Conservation (phyloP, 2,888 invertebrate genomes). For the Lithophane leautieri region DNA sequence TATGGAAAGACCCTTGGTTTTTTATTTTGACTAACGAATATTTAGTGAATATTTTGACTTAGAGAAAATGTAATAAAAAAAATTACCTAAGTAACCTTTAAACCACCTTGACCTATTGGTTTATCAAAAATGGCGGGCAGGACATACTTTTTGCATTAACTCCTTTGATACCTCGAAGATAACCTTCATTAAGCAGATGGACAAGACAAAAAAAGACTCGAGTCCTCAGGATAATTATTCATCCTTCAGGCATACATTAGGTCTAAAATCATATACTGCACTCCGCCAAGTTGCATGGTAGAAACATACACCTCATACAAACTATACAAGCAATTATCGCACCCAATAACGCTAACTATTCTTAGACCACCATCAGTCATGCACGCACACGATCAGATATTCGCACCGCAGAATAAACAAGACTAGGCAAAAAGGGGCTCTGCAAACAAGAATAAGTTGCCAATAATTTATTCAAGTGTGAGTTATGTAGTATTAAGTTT, state of each 20-base stretch:
- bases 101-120: not conserved
- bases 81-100: not conserved
- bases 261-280: conserved; percentile 36
- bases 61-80: not conserved
- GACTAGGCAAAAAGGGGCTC: conserved; percentile 79
- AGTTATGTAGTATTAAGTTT: conserved; percentile 87
- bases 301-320: conserved; percentile 40
- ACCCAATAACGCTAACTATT: conserved; percentile 58
- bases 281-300: conserved; percentile 1
- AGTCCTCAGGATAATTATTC: not conserved
- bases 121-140: not conserved
- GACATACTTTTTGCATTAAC: not conserved
- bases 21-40: not conserved
- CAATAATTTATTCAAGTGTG: conserved; percentile 86
- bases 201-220: not conserved
- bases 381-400: conserved; percentile 66
- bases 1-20: not conserved
- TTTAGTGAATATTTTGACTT: not conserved
- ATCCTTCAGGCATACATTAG: conserved; percentile 12
- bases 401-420: conserved; percentile 71
- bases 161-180: not conserved
- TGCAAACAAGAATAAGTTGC: conserved; percentile 82
- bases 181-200: not conserved
- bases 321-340: conserved; percentile 49
- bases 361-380: conserved; percentile 58